Percentiles rank a stretch among this genome's conserved stretches.
phyloP scores from a whole-genome alignment of 2,797 vertebrate species.

The Phylloscopus collybita region DNA sequence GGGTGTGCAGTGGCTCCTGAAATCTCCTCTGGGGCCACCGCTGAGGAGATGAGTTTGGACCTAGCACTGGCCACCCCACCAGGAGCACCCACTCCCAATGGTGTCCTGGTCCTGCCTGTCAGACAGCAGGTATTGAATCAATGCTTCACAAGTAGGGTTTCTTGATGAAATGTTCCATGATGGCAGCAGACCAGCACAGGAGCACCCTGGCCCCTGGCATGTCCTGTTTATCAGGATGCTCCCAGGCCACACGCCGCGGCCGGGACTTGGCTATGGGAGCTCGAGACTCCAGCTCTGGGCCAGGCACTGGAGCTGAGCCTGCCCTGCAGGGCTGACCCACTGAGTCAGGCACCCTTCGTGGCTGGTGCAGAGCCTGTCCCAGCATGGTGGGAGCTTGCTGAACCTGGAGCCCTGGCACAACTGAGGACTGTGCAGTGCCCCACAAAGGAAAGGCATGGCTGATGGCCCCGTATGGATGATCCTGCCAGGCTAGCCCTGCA shows the following conservation, averaged over 20 bases:
- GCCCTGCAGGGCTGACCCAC: fast-evolving
- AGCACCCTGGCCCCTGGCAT: background rate
- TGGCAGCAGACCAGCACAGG: background rate
- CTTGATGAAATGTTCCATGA: background rate
- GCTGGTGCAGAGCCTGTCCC: background rate
- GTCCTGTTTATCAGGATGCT: background rate
- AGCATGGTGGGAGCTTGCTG: background rate
- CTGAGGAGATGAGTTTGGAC: background rate
- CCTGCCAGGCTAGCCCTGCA: background rate
- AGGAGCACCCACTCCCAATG: background rate
- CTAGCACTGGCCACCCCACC: fast-evolving
- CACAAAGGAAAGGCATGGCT: fast-evolving
- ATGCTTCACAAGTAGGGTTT: background rate
- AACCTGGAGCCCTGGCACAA: fast-evolving
- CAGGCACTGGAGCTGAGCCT: background rate
- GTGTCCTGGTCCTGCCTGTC: background rate
- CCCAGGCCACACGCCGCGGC: fast-evolving
- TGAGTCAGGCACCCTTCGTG: fast-evolving
- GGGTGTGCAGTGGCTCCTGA: background rate
- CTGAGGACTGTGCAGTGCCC: background rate
- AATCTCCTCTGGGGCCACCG: background rate
- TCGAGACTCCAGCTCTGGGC: background rate
- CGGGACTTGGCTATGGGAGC: fast-evolving
- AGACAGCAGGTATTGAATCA: background rate
- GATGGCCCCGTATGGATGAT: fast-evolving